Evolutionary conservation across 2,888 invertebrate genomes (phyloP).

Genomic region (Xestoiulus laeticollis): DNA sequence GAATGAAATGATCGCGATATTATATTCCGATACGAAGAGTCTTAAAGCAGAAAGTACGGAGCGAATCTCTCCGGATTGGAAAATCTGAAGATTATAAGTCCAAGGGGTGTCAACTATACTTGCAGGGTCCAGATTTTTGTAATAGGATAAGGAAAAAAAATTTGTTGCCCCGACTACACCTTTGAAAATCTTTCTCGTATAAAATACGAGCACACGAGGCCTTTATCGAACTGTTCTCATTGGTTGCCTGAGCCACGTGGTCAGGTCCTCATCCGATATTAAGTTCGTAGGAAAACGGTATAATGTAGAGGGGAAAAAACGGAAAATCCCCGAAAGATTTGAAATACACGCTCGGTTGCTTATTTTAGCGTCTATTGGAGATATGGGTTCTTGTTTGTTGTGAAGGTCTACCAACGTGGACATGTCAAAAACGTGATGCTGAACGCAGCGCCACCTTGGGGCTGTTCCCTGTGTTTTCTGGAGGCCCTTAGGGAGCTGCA

Average conservation of each 20-base stretch:
- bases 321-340: neutral
- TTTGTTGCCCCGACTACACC: neutral
- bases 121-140: neutral
- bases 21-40: slow-evolving; percentile 2
- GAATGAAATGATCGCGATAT: slow-evolving; percentile 8
- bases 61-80: neutral
- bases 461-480: too few species aligned
- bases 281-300: neutral
- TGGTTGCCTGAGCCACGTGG: neutral
- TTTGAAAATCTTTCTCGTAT: neutral
- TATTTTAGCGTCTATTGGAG: neutral
- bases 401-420: neutral
- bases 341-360: slow-evolving; percentile 8
- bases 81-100: neutral
- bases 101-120: neutral
- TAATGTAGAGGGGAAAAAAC: neutral
- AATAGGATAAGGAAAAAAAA: neutral
- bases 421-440: neutral
- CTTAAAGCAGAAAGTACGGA: neutral
- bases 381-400: too few species aligned
- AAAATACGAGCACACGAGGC: neutral
- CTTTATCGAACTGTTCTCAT: neutral
- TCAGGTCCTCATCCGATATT: too few species aligned
- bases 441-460: too few species aligned
- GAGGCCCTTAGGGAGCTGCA: too few species aligned